Conservation (phyloP, 2,113 vertebrate genomes). For the Irena cyanogastra region DNA sequence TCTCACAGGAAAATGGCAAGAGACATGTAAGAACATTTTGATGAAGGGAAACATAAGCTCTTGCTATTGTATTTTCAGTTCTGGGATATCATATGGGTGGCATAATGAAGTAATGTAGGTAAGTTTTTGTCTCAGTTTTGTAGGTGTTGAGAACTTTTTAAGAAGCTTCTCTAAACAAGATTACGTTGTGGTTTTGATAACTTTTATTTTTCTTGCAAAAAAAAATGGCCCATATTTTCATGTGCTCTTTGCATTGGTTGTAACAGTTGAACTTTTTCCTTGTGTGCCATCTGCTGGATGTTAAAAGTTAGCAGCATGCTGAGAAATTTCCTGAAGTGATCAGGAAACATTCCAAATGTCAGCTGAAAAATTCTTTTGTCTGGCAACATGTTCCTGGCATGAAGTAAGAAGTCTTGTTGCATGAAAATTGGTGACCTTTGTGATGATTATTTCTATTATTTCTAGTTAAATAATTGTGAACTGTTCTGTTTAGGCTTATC, state of each 20-base stretch:
- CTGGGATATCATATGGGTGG: not conserved
- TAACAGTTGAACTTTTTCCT: not conserved
- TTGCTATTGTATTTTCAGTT: not conserved
- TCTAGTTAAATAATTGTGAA: not conserved
- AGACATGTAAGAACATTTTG: accelerated
- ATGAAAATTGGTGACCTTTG: not conserved
- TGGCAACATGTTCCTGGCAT: not conserved
- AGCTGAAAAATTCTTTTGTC: not conserved
- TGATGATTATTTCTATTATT: not conserved
- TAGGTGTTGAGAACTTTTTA: not conserved
- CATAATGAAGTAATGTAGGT: not conserved
- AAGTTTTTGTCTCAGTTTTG: not conserved
- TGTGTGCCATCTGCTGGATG: constrained; percentile 52
- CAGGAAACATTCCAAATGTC: not conserved
- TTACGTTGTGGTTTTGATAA: not conserved
- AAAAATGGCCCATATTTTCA: not conserved
- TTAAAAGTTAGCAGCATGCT: not conserved
- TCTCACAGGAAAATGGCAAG: not conserved
- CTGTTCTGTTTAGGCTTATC: not conserved
- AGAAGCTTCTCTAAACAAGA: not conserved
- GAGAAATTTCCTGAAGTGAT: not conserved
- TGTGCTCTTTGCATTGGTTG: not conserved
- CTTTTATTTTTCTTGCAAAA: not conserved
- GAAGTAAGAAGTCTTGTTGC: not conserved
- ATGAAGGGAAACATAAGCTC: not conserved